These are phyloP conservation scores for Pristionchus maxplancki DNA, from an alignment of 2,888 invertebrate species.

Conservation along the genomic window DNA sequence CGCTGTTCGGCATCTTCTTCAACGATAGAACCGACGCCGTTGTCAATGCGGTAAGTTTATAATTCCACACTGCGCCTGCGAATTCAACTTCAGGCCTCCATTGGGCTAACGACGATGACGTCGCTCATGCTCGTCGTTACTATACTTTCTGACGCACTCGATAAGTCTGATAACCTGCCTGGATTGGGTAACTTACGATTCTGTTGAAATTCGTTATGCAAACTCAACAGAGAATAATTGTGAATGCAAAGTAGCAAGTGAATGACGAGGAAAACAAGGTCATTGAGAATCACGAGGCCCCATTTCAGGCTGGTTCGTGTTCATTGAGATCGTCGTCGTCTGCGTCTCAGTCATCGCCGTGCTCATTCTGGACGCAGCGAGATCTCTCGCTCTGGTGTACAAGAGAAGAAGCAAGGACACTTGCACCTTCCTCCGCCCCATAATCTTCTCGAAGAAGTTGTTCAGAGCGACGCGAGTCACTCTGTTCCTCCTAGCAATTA, in stretches of 20 bases:
- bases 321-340: neutral
- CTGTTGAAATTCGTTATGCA: too few species aligned
- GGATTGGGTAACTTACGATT: neutral
- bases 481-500: neutral
- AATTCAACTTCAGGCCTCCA: neutral
- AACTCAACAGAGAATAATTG: too few species aligned
- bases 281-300: too few species aligned
- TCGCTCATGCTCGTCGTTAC: constrained; percentile 8
- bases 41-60: neutral
- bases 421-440: neutral
- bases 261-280: too few species aligned
- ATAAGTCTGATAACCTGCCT: neutral
- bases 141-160: neutral
- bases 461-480: neutral
- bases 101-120: neutral
- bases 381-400: neutral
- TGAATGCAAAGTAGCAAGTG: too few species aligned
- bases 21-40: neutral
- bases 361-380: neutral
- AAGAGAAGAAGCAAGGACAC: neutral
- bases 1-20: neutral
- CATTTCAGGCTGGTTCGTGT: constrained; percentile 7
- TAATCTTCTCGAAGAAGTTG: neutral
- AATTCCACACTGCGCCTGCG: too few species aligned
- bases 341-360: neutral